Conservation (phyloP, 2,113 vertebrate species). For the Pomatorhinus ruficollis region DNA sequence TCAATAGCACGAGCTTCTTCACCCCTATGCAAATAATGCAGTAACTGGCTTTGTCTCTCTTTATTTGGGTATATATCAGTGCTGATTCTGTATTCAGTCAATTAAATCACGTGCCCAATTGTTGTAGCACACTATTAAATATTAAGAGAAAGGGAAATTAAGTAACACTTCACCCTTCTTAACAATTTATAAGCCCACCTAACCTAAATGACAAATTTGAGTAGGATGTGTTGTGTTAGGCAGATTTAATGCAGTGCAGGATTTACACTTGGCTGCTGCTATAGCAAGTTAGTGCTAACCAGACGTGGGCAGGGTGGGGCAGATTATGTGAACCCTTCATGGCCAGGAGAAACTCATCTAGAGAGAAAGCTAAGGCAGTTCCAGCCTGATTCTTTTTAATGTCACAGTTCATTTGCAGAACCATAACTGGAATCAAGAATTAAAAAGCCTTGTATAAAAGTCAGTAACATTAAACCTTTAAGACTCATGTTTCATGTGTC, state of each 20-base stretch:
- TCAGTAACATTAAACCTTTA: conserved; percentile 88
- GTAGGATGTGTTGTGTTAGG: conserved; percentile 56
- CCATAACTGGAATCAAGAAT: conserved; percentile 87
- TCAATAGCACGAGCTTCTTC: neutral
- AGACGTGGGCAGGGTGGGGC: conserved; percentile 61
- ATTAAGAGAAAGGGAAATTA: conserved; percentile 63
- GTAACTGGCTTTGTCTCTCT: neutral
- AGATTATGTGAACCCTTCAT: conserved; percentile 64
- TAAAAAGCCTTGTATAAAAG: conserved; percentile 87
- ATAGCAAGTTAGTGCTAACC: conserved; percentile 58
- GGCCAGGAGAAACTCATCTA: conserved; percentile 74
- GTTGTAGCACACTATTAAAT: conserved; percentile 40
- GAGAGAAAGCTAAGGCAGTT: conserved; percentile 74
- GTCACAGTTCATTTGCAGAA: conserved; percentile 88
- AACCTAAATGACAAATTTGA: conserved; percentile 60
- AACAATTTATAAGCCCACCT: conserved; percentile 55
- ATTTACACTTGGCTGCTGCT: conserved; percentile 52
- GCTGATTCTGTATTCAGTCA: conserved; percentile 6
- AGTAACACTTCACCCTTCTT: conserved; percentile 62
- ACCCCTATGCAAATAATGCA: neutral
- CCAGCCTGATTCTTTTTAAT: conserved; percentile 84
- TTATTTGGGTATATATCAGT: neutral
- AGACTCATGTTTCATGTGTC: conserved; percentile 87
- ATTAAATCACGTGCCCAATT: conserved; percentile 41
- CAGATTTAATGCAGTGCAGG: conserved; percentile 55